Percentiles rank a stretch among this genome's conserved stretches.
Conservation (phyloP, 2,888 invertebrate genomes). For the Rhogogaster chlorosoma region DNA sequence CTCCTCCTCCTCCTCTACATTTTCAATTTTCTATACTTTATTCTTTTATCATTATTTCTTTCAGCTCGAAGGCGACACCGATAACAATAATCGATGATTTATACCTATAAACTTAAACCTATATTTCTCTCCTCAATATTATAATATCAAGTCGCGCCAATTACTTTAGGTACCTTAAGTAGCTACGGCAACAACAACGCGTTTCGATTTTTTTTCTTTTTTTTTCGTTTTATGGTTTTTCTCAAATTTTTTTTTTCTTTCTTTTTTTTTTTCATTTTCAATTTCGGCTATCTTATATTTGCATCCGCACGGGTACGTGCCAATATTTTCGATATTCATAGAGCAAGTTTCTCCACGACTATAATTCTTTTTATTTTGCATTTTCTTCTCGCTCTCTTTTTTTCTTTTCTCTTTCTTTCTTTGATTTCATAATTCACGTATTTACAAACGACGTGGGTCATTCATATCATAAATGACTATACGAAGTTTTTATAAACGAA, state of each 20-base stretch:
- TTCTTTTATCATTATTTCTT: conserved; percentile 11
- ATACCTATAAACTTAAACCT: not conserved
- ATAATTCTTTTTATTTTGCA: not conserved
- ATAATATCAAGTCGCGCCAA: conserved; percentile 11
- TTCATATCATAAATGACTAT: not conserved
- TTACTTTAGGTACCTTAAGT: conserved; percentile 43
- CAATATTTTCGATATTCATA: not conserved
- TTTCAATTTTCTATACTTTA: conserved; percentile 12
- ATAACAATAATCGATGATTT: conserved; percentile 29
- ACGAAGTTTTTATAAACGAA: not conserved
- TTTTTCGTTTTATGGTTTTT: too few relatives aligned
- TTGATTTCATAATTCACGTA: not conserved
- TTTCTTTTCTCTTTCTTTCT: too few relatives aligned
- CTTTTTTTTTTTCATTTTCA: not conserved
- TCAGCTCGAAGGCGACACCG: conserved; percentile 31
- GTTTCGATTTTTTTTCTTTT: not conserved
- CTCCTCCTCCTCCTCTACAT: not conserved
- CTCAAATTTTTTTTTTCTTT: not conserved
- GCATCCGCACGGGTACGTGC: not conserved
- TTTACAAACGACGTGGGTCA: too few relatives aligned
- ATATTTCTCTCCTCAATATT: not conserved
- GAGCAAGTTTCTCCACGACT: conserved; percentile 2
- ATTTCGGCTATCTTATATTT: not conserved
- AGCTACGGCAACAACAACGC: conserved; percentile 45
- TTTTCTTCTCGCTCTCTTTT: not conserved